Conservation (phyloP, 2,888 invertebrate species). For the Petrolisthes cinctipes region DNA sequence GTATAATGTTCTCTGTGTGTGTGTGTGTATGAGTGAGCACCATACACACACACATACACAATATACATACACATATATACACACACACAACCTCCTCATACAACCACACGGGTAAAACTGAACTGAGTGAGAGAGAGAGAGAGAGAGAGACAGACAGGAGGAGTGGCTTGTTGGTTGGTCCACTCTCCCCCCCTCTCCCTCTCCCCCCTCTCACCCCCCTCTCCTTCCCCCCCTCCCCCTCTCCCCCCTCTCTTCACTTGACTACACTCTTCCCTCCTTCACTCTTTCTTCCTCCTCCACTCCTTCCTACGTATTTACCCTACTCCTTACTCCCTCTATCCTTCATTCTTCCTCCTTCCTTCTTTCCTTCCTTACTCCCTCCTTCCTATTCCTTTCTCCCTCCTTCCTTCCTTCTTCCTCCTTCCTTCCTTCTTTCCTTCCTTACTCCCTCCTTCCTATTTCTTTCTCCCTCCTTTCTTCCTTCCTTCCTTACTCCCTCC, state of each 20-base stretch:
- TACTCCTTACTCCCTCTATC: background rate
- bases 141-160: too few species aligned
- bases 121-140: too few species aligned
- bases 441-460: background rate
- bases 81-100: too few species aligned
- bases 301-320: background rate
- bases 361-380: background rate
- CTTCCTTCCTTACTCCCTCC: background rate
- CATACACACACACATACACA: too few species aligned
- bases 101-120: too few species aligned
- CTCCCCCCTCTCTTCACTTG: background rate
- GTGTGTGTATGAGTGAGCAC: too few species aligned
- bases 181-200: too few species aligned
- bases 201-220: too few species aligned
- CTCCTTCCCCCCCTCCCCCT: background rate
- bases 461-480: background rate
- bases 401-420: background rate
- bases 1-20: too few species aligned
- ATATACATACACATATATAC: too few species aligned
- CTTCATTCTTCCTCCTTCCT: constrained; percentile 2
- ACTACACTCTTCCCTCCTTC: background rate
- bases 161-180: too few species aligned
- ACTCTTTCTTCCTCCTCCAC: background rate
- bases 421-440: background rate
- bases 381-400: background rate